These are phyloP conservation scores for Manacus vitellinus DNA, from an alignment of 2,113 vertebrate genomes.

Conservation along the genomic window DNA sequence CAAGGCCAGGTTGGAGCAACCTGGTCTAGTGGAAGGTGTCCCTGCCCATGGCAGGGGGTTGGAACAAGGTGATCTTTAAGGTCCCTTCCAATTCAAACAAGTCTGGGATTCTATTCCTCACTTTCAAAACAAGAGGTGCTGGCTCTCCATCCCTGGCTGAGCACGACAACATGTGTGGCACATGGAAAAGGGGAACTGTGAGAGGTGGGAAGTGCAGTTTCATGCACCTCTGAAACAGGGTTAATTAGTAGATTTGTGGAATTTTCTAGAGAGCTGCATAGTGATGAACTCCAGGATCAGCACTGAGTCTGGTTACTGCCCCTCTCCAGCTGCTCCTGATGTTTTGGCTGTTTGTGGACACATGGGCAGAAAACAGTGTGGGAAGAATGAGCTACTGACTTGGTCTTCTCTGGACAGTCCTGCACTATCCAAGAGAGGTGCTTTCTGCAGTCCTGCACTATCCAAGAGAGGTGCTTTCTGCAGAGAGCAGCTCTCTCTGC, in stretches of 20 bases:
- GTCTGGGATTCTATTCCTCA: background rate
- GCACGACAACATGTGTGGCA: accelerated
- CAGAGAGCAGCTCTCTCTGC: background rate
- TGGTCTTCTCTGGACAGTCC: background rate
- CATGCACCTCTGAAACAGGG: background rate
- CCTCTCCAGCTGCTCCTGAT: background rate
- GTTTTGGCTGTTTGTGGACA: background rate
- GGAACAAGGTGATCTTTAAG: background rate
- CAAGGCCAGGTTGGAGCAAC: background rate
- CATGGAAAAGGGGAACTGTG: background rate
- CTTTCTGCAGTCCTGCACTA: background rate
- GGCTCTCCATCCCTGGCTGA: background rate
- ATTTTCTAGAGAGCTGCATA: background rate
- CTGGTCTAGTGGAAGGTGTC: background rate
- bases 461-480: background rate
- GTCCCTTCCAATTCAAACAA: background rate
- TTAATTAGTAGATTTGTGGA: background rate
- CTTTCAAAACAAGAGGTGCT: background rate
- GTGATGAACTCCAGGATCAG: background rate
- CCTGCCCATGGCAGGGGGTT: background rate
- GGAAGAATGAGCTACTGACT: background rate
- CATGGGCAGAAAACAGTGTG: accelerated
- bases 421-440: too few relatives aligned
- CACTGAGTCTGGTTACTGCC: background rate
- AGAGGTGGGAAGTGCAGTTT: background rate